Base-by-base conservation (phyloP, 2,888 invertebrate genomes). In the Drosophila tripunctata region DNA sequence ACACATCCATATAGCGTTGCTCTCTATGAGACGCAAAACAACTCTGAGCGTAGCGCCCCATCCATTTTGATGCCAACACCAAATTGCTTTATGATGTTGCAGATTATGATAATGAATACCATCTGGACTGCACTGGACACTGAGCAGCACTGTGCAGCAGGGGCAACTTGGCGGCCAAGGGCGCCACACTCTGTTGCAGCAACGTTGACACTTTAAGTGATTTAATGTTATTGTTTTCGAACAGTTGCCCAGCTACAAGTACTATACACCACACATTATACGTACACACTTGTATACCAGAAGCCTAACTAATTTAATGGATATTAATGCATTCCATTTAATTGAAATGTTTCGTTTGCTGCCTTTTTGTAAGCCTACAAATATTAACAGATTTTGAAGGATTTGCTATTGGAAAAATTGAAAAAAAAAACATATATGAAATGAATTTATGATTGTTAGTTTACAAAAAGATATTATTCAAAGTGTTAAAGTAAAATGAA, bases 141-240 rank as follows among this genome's bases (percentile, higher is more conserved):
- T 78, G 56, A 41, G 51, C 57, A 55, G 24, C 17, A 31, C 35
- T 12, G 24, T 22, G 21, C n/a, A 54, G 57, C 64, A 76, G 63
- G 44, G 38, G 50, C 38, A 50, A 50, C 27, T 35, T 31, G 36
- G 8, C 17, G 43, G 63, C 67, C 56, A 65, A 70, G 73, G 67
- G 68, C 77, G 62, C 57, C 30, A 22, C 73, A 51, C 30, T 35
- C 50, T 15, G 30, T 41, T 36, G 51, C 60, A 71, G 55, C 74
- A 48, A 54, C 60, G 75, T 81, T 89, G 89, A 89, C 89, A 90
- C 88, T 88, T 89, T 81, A 89, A 90, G 90, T 89, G 90, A 90
- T 89, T 89, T 89, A 89, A 90, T 88, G 89, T 89, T 85, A 89
- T 88, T 85, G 89, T 87, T 85, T 75, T 75, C 47, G 62, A 54